Evolutionary conservation across 2,888 invertebrate species (phyloP), one percentile per base, ranked within the genome.

Genomic region (Coelogynopora nodosa): DNA sequence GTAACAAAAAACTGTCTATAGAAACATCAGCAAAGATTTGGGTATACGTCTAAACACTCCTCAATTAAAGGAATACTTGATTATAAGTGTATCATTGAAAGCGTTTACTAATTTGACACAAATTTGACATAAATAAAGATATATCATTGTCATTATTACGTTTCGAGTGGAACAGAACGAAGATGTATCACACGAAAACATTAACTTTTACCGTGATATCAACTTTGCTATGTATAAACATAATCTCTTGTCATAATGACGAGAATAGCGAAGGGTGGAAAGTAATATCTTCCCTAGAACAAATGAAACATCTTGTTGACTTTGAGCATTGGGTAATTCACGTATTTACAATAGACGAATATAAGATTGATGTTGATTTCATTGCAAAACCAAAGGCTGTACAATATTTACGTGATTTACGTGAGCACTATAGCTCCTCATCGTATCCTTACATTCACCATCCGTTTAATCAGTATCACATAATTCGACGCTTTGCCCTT

Each of bases 401-500:
- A 5, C 2, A 13, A 13, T 74, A 74, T 74, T 74, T 74, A 74
- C 5, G 10, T 74, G 10, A 23, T n/a, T 26, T 74, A 5, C 74
- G 74, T 13, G 27, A 74, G 2, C 74, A 74, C 74, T 74, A 74
- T 74, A 26, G 23, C 5, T 23, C 27, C 74, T 13, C 74, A 13
- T 74, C 82, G 2, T 5, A 82, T 2, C 82, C 82, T 29, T 82
- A 82, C 26, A 2, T 31, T 10, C 30, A 82, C 31, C 82, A 82
- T 28, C 82, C 82, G 5, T 31, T 82, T 23, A 31, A 30, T 82
- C 82, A 82, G 23, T 28, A 10, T 13, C 82, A 82, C 30, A 5
- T 82, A 82, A 31, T 82, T 82, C 23, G 30, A 23, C 82, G 82
- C 30, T 82, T 82, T 31, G 82, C 82, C 29, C 29, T 82, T 29